Percentiles rank a stretch among this genome's conserved stretches.
phyloP scores from a whole-genome alignment of 2,888 invertebrate species.

The Subacronicta megacephala region DNA sequence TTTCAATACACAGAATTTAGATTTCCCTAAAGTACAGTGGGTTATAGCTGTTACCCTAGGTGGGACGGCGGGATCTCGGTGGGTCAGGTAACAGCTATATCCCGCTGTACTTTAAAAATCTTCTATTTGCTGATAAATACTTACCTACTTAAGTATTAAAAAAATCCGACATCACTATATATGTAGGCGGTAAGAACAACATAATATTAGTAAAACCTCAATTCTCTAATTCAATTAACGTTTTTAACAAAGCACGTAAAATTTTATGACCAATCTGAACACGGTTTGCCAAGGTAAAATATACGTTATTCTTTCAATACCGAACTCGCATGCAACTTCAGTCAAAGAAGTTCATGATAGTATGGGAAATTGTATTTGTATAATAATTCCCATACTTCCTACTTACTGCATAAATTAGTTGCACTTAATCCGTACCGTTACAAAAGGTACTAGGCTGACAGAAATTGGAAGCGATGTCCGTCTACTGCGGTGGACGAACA shows the following conservation, averaged over 20 bases:
- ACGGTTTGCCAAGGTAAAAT: conserved; percentile 1
- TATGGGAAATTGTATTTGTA: conserved; percentile 51
- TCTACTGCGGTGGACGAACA: conserved; percentile 55
- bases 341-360: conserved; percentile 65
- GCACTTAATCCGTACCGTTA: conserved; percentile 82
- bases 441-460: conserved; percentile 68
- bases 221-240: conserved; percentile 74
- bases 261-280: background rate
- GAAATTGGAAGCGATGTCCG: conserved; percentile 65
- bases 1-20: no score
- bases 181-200: conserved; percentile 59
- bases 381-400: conserved; percentile 1
- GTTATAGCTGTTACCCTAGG: no score
- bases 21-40: no score
- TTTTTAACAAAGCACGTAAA: conserved; percentile 65
- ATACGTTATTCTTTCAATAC: background rate
- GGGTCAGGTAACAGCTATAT: no score
- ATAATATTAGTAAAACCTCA: conserved; percentile 54
- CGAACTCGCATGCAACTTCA: background rate
- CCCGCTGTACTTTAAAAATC: no score
- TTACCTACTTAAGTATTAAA: no score
- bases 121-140: no score
- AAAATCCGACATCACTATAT: conserved; percentile 11
- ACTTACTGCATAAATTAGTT: conserved; percentile 63
- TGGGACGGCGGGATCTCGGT: no score